Evolutionary conservation across 2,113 vertebrate genomes (phyloP), one percentile per base, ranked within the genome.

Genomic region (Burhinus bistriatus): DNA sequence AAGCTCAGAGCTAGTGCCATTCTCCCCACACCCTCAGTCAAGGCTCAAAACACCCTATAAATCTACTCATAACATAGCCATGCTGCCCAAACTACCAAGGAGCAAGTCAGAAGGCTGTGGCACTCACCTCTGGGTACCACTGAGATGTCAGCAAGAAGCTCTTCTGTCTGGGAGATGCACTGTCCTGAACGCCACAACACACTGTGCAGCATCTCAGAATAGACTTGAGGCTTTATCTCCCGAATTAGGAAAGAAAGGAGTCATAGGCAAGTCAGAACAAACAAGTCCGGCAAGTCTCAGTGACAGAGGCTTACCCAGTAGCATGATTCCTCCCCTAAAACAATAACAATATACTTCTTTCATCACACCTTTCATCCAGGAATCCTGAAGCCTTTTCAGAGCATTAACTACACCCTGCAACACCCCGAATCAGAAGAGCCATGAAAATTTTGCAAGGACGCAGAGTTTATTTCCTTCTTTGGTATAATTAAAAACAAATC

Each of bases 221-320:
- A 96, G 92, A 93, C 93, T 93, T 95, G 95, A 91, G 93, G 95
- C 93, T 97, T 97, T 98, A 98, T 96, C 96, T 93, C 91, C 81
- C 2, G 30, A 96, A 94, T 97, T 96, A 97, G 94, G 96, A 96
- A 96, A 97, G 91, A 94, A 96, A 95, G 87, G 95, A 97, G 96
- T 94, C 96, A 96, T 92, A 90, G 95, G 93, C 95, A 92, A 95
- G 95, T 95, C 96, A 96, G 95, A 97, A 95, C 96, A 97, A 98
- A 98, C 97, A 72, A 97, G 97, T 98, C 96, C 91, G 93, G 93
- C 97, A 72, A 96, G 97, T 98, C 96, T 86, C 51, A 94, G 95
- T 96, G 97, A 96, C 97, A 98, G 95, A 96, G 86, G 93, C 94
- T 96, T 98, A 96, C 77, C 97, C 58, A 84, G 85, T 88, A 92